Evolutionary conservation across 2,888 invertebrate species (phyloP).

Genomic region (Microdon myrmicae): DNA sequence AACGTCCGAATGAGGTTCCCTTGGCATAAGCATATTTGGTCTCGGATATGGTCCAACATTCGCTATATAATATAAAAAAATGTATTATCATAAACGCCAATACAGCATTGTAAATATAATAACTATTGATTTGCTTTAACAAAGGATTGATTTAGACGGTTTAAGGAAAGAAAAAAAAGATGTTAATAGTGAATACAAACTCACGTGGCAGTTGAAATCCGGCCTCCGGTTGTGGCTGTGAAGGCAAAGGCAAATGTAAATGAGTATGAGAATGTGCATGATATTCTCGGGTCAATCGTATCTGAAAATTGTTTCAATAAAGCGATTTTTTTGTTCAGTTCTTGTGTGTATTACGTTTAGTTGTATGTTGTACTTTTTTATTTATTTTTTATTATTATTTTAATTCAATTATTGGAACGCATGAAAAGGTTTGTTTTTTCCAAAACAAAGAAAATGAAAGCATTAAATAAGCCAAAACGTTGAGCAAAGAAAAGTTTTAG

Average conservation of each 20-base stretch:
- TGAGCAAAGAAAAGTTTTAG: conserved; percentile 14
- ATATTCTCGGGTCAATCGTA: conserved; percentile 95
- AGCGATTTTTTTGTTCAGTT: conserved; percentile 58
- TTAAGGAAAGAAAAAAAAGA: conserved; percentile 5
- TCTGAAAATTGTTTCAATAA: conserved; percentile 69
- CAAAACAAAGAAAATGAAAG: conserved; percentile 31
- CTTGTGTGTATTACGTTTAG: conserved; percentile 45
- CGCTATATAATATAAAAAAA: conserved; percentile 56
- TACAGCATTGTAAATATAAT: neutral
- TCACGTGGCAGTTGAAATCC: conserved; percentile 73
- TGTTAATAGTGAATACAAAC: conserved; percentile 65
- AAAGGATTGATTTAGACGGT: conserved; percentile 13
- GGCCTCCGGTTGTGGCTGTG: conserved; percentile 79
- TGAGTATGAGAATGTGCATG: conserved; percentile 94
- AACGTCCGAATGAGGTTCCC: conserved; percentile 67
- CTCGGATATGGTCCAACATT: conserved; percentile 68
- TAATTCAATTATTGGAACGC: conserved; percentile 45
- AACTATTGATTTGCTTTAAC: conserved; percentile 6
- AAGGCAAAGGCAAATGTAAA: conserved; percentile 91
- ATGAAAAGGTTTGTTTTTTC: conserved; percentile 19
- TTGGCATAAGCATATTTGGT: conserved; percentile 68
- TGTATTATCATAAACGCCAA: conserved; percentile 8
- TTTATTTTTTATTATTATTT: conserved; percentile 26
- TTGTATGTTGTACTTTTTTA: conserved; percentile 30
- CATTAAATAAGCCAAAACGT: conserved; percentile 39